phyloP scores from a whole-genome alignment of 2,888 invertebrate species.

The Copidosoma aretas region DNA sequence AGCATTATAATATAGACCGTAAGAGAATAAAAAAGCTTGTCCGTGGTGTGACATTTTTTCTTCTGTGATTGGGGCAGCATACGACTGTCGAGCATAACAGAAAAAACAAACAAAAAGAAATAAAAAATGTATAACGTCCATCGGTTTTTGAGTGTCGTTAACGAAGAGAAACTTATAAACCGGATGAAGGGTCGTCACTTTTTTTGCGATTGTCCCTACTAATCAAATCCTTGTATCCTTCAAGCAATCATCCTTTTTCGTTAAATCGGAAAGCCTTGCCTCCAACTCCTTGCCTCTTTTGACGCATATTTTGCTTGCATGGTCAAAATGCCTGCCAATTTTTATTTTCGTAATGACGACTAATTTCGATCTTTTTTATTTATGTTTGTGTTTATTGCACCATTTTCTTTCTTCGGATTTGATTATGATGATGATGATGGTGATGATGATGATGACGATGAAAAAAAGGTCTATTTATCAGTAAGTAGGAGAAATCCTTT shows the following conservation, averaged over 20 bases:
- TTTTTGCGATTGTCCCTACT: conserved; percentile 70
- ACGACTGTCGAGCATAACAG: conserved; percentile 63
- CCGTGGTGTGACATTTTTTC: conserved; percentile 83
- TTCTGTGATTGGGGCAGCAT: conserved; percentile 88
- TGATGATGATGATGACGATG: conserved; percentile 49
- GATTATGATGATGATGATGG: conserved; percentile 50
- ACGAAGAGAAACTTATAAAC: conserved; percentile 41
- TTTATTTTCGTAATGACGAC: conserved; percentile 59
- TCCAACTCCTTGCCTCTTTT: conserved; percentile 53
- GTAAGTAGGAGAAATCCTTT: conserved; percentile 68
- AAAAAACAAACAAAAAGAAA: conserved; percentile 59
- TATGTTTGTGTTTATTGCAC: conserved; percentile 67
- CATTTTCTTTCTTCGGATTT: conserved; percentile 72
- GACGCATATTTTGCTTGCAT: conserved; percentile 63
- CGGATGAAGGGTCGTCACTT: conserved; percentile 57
- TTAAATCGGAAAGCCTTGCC: conserved; percentile 21
- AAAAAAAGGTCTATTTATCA: conserved; percentile 74
- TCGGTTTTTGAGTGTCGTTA: conserved; percentile 78
- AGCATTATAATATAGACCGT: conserved; percentile 53
- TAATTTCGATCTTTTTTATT: conserved; percentile 76
- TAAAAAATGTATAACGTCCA: conserved; percentile 65
- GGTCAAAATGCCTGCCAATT: conserved; percentile 60
- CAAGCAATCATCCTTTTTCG: conserved; percentile 35
- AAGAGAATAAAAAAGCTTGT: conserved; percentile 53
- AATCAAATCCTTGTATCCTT: conserved; percentile 36